Evolutionary conservation across 2,113 vertebrate genomes (phyloP).

Genomic region (Quiscalus mexicanus): DNA sequence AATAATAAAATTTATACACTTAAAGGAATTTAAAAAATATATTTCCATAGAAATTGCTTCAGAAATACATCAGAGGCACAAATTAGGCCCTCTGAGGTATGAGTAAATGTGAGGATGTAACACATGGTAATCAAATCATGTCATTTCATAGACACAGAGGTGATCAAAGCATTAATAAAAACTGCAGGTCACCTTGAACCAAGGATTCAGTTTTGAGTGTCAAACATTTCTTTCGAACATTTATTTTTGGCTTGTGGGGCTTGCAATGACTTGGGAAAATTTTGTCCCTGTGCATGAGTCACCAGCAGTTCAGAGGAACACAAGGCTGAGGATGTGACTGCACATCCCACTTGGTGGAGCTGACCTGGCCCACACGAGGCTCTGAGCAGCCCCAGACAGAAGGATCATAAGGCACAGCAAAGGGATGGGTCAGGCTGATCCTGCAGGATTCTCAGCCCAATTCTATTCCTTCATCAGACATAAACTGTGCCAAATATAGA

Average conservation of each 20-base stretch:
- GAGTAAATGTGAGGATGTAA: conserved; percentile 54
- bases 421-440: neutral
- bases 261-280: conserved; percentile 9
- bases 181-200: conserved; percentile 64
- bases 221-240: neutral
- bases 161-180: conserved; percentile 68
- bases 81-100: conserved; percentile 63
- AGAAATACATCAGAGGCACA: conserved; percentile 63
- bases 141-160: conserved; percentile 43
- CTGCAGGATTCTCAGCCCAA: neutral
- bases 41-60: conserved; percentile 62
- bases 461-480: neutral
- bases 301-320: neutral
- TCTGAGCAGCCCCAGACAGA: neutral
- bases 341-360: neutral
- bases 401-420: neutral
- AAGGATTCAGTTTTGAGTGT: conserved; percentile 14
- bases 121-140: conserved; percentile 63
- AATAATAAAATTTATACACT: conserved; percentile 49
- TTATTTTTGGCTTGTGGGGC: neutral
- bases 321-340: neutral
- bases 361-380: neutral
- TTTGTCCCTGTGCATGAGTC: neutral
- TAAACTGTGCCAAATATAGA: neutral
- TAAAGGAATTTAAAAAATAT: conserved; percentile 36